Base-by-base conservation (phyloP, 2,797 vertebrate species). In the Halcyon badia region DNA sequence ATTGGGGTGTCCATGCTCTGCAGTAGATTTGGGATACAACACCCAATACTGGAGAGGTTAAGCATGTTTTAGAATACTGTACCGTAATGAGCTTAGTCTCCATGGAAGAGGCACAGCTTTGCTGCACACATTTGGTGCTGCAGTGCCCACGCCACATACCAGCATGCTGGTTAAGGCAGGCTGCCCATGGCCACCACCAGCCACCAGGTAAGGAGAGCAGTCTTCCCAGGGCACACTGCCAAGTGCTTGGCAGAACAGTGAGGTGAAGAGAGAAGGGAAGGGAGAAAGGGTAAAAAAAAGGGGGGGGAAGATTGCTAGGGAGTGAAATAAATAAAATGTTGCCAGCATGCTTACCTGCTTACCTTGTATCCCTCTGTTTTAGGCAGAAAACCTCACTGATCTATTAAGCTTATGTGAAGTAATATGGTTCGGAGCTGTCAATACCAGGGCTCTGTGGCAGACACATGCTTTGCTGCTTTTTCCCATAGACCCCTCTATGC, bases 1-100 rank as follows among this genome's bases (percentile, higher is more conserved):
- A 98, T 97, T 97, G 96, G 96, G 97, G 94, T 97, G 97, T 95
- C 96, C 95, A 76, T 97, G 96, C 96, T 97, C 96, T 92, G 85
- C 95, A 94, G 96, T 48, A 93, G 93, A 94, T 97, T 97, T 97
- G 91, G 97, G 95, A 94, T 93, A 91, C 92, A 94, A 96, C 94
- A 89, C 92, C 93, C 97, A 87, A 87, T 91, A 89, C 91, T 78
- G 86, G 93, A 95, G 96, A 96, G 96, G 97, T 96, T 97, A 97
- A 97, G 91, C 83, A 3, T 89, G 94, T 96, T 97, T 97, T 95
- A 96, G 93, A 97, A 95, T 91, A 94, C 90, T 93, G 89, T 81
- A 91, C 91, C 35, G 60, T 97, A 96, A 98, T 97, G 94, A 96
- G 97, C 96, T 97, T 97, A 97, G 95, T 98, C 94, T 97, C 97